phyloP scores from a whole-genome alignment of 2,113 vertebrate species.

The Notarius lentiginosus region DNA sequence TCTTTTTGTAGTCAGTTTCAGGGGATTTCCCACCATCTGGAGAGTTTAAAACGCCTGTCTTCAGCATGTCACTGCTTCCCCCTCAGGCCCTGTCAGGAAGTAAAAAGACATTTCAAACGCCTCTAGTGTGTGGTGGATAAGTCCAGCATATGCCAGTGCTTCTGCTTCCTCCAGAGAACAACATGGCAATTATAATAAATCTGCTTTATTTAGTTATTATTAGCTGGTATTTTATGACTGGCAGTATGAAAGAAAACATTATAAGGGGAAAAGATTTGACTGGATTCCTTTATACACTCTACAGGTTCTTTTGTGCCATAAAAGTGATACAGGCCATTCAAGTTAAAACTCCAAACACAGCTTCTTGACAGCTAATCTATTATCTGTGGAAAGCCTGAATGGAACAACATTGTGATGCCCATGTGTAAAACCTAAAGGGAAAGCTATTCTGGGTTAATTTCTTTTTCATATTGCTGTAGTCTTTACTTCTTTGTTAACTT shows the following conservation, averaged over 20 bases:
- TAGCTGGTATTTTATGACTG: slow-evolving; percentile 26
- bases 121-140: slow-evolving; percentile 49
- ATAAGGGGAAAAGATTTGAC: slow-evolving; percentile 4
- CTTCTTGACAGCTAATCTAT: slow-evolving; percentile 1
- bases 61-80: slow-evolving; percentile 42
- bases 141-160: slow-evolving; percentile 50
- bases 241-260: neutral
- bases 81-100: slow-evolving; percentile 41
- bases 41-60: slow-evolving; percentile 43
- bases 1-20: slow-evolving; percentile 2
- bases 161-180: slow-evolving; percentile 47
- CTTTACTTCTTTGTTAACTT: neutral
- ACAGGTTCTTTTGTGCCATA: neutral
- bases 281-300: neutral
- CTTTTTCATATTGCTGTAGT: neutral
- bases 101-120: slow-evolving; percentile 41
- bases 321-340: neutral
- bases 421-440: neutral
- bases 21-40: slow-evolving; percentile 50
- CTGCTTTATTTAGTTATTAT: slow-evolving; percentile 48
- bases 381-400: neutral
- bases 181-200: slow-evolving; percentile 49
- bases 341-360: neutral
- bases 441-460: neutral
- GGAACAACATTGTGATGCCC: neutral